Conservation (phyloP, 1,140 invertebrate species). For the Lamellibrachia luymesi region DNA sequence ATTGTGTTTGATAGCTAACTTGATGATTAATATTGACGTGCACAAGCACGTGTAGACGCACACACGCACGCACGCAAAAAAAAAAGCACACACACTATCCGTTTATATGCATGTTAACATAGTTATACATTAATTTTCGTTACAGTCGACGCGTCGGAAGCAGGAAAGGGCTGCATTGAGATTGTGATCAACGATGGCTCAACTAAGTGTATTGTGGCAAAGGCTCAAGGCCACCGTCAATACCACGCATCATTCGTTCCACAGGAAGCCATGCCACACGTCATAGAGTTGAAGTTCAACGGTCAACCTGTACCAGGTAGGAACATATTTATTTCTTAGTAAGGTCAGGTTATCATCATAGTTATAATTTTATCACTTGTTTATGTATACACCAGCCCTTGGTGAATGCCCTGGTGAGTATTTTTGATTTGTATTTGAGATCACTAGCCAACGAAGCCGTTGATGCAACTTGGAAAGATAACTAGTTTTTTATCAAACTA, state of each 20-base stretch:
- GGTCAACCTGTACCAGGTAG: background rate
- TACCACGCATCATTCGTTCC: background rate
- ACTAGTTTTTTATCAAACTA: too few species aligned
- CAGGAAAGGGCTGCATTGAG: background rate
- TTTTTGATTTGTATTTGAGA: too few species aligned
- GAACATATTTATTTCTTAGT: background rate
- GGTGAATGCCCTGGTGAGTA: too few species aligned
- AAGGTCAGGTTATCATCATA: background rate
- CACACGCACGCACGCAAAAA: background rate
- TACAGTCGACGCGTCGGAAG: background rate
- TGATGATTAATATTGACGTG: too few species aligned
- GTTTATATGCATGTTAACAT: background rate
- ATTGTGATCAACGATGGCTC: background rate
- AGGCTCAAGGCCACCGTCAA: background rate
- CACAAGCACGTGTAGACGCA: background rate
- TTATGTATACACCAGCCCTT: too few species aligned
- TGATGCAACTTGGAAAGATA: too few species aligned
- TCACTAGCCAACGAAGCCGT: too few species aligned
- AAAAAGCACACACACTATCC: background rate
- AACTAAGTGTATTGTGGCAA: background rate
- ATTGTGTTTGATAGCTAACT: too few species aligned
- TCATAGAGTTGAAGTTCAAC: background rate
- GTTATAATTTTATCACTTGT: background rate
- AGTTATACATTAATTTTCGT: background rate
- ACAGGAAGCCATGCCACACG: background rate